These are phyloP conservation scores for Ochlodes sylvanus DNA, from an alignment of 2,888 invertebrate genomes.

Conservation along the genomic window DNA sequence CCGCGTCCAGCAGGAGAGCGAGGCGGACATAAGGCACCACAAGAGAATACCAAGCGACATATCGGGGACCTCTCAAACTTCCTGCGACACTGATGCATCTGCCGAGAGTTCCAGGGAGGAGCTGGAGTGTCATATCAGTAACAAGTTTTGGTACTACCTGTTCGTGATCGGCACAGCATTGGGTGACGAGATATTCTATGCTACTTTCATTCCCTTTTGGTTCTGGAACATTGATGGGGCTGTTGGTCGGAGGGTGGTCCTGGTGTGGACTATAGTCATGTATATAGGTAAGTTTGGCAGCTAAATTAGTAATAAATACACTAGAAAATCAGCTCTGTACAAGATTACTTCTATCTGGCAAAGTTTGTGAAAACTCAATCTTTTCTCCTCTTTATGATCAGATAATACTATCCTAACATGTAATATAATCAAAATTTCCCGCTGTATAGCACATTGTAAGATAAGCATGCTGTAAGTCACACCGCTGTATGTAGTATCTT, in stretches of 20 bases:
- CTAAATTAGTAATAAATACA: neutral
- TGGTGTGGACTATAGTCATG: slow-evolving; percentile 94
- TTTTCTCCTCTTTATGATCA: too few species aligned
- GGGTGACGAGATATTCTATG: slow-evolving; percentile 96
- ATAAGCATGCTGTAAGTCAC: too few species aligned
- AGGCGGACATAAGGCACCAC: slow-evolving; percentile 65
- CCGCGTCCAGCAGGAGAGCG: slow-evolving; percentile 55
- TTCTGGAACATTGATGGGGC: slow-evolving; percentile 97
- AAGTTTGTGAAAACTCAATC: too few species aligned
- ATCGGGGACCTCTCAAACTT: slow-evolving; percentile 71
- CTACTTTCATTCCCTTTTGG: slow-evolving; percentile 96
- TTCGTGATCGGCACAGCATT: slow-evolving; percentile 94
- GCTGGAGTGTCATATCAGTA: slow-evolving; percentile 84
- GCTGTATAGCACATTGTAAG: too few species aligned
- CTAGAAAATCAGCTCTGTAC: too few species aligned
- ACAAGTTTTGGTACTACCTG: slow-evolving; percentile 93
- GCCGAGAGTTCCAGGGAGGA: slow-evolving; percentile 65
- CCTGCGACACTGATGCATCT: slow-evolving; percentile 71
- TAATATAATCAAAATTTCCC: too few species aligned
- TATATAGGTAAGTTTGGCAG: slow-evolving; percentile 87
- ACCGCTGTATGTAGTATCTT: too few species aligned
- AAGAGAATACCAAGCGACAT: slow-evolving; percentile 72
- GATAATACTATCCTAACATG: too few species aligned
- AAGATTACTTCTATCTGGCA: too few species aligned
- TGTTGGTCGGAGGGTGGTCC: slow-evolving; percentile 92